A percentile compares a stretch with the other conserved stretches of the same genome.
These are phyloP conservation scores for Trichogramma dendrolimi DNA, from an alignment of 2,888 invertebrate species.

Conservation along the genomic window DNA sequence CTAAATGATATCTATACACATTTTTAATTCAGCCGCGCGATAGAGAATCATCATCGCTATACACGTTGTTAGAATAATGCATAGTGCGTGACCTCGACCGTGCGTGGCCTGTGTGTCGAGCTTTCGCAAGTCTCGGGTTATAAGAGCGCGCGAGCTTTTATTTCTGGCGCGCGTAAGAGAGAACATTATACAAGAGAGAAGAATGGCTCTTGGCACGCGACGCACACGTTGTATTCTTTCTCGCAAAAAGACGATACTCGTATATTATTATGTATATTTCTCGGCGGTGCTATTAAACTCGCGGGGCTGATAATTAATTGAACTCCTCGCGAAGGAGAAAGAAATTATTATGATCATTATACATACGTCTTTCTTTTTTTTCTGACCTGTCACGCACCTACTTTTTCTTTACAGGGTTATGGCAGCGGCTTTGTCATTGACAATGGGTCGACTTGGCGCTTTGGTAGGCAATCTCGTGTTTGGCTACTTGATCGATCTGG, in stretches of 20 bases:
- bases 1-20: background rate
- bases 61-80: too few relatives aligned
- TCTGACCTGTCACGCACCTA: background rate
- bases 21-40: too few relatives aligned
- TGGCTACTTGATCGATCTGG: constrained; percentile 75
- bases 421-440: constrained; percentile 75
- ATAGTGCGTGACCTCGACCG: too few relatives aligned
- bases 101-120: background rate
- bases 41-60: too few relatives aligned
- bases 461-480: constrained; percentile 72
- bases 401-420: constrained; percentile 62
- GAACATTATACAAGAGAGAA: too few relatives aligned
- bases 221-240: too few relatives aligned
- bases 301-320: too few relatives aligned
- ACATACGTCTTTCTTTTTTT: background rate
- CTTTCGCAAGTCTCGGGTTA: background rate
- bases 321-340: too few relatives aligned
- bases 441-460: constrained; percentile 74
- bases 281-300: background rate
- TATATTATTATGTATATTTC: background rate
- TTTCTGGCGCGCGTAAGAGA: background rate
- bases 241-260: too few relatives aligned
- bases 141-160: background rate
- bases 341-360: too few relatives aligned
- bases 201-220: too few relatives aligned